These are phyloP conservation scores for Plotosus lineatus DNA, from an alignment of 2,113 vertebrate genomes.

Conservation along the genomic window DNA sequence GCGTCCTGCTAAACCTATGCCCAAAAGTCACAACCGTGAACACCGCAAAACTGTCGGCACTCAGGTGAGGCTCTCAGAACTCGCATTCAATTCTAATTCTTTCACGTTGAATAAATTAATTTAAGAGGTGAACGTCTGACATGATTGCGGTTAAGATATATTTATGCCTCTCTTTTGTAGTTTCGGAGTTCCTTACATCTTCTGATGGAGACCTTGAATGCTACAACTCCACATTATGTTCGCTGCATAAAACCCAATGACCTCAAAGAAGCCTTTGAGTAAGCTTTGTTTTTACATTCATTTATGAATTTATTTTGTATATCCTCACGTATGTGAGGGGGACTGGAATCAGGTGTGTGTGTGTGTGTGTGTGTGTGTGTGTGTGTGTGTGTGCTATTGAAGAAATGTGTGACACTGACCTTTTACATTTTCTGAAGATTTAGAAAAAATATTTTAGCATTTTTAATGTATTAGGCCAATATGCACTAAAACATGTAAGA, in stretches of 20 bases:
- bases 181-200: constrained; percentile 89
- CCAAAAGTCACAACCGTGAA: constrained; percentile 85
- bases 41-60: constrained; percentile 90
- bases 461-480: too few species aligned
- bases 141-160: not conserved
- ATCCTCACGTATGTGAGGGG: not conserved
- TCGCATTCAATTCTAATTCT: not conserved
- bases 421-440: too few species aligned
- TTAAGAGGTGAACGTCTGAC: not conserved
- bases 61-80: constrained; percentile 76
- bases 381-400: too few species aligned
- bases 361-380: too few species aligned
- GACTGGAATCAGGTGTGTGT: too few species aligned
- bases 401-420: too few species aligned
- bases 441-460: too few species aligned
- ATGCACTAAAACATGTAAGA: too few species aligned
- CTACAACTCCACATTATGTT: constrained; percentile 92
- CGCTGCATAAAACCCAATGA: constrained; percentile 98
- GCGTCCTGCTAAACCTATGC: constrained; percentile 71
- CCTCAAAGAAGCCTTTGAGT: constrained; percentile 86
- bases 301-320: not conserved
- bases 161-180: constrained; percentile 61
- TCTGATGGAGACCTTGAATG: constrained; percentile 94
- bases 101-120: not conserved
- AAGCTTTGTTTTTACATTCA: constrained; percentile 62